Evolutionary conservation across 2,113 vertebrate species (phyloP).

Genomic region (Danio rerio): DNA sequence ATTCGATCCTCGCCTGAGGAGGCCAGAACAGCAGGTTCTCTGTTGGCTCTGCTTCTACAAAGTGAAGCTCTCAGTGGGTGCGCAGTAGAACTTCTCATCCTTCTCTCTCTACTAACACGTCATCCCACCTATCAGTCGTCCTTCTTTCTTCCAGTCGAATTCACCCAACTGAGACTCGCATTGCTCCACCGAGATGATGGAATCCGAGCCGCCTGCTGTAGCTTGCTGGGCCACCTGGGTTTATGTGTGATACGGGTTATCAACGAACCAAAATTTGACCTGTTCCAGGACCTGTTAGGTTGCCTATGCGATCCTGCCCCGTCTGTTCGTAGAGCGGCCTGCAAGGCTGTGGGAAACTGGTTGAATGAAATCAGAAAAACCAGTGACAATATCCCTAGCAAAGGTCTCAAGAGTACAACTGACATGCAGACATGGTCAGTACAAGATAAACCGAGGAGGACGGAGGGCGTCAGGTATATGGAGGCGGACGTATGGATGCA

Average conservation of each 20-base stretch:
- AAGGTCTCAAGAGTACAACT: background rate
- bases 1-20: background rate
- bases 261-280: background rate
- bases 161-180: constrained; percentile 68
- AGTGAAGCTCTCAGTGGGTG: constrained; percentile 66
- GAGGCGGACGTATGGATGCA: constrained; percentile 64
- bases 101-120: constrained; percentile 79
- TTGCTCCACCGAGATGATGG: constrained; percentile 73
- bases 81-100: constrained; percentile 80
- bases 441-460: constrained; percentile 34
- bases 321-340: constrained; percentile 68
- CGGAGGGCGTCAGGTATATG: background rate
- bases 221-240: constrained; percentile 80
- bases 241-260: constrained; percentile 46
- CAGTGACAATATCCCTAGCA: constrained; percentile 19
- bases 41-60: constrained; percentile 73
- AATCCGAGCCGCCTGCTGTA: constrained; percentile 81
- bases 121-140: constrained; percentile 63
- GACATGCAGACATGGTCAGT: constrained; percentile 1
- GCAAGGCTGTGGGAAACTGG: constrained; percentile 74
- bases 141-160: constrained; percentile 66
- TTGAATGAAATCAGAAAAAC: constrained; percentile 63
- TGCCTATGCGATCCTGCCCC: constrained; percentile 65
- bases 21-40: constrained; percentile 69
- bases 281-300: constrained; percentile 68